phyloP scores from a whole-genome alignment of 1,140 invertebrate species.

The Brachionus manjavacas region DNA sequence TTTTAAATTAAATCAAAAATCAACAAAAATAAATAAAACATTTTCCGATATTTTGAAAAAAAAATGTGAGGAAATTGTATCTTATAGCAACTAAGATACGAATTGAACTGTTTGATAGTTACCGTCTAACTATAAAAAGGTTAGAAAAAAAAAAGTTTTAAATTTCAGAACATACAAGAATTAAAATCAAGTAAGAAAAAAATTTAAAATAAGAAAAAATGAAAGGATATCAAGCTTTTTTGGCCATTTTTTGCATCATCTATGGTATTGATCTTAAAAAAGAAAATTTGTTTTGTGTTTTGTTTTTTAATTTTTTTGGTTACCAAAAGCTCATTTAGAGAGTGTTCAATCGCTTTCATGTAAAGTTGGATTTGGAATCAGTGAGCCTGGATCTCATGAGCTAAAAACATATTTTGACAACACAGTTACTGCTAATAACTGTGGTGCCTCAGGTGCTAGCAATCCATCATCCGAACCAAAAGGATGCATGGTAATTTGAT shows the following conservation, averaged over 20 bases:
- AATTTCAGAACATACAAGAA: background rate
- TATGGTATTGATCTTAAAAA: background rate
- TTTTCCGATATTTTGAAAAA: too few relatives aligned
- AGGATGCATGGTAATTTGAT: background rate
- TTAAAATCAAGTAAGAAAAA: background rate
- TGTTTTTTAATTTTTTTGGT: background rate
- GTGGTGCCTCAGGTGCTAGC: background rate
- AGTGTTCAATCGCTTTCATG: background rate
- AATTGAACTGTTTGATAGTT: background rate
- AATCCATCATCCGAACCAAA: background rate
- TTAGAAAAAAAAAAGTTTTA: background rate
- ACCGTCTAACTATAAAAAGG: background rate
- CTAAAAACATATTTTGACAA: background rate
- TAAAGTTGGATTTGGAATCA: background rate
- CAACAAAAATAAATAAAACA: too few relatives aligned
- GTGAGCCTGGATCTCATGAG: background rate
- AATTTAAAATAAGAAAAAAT: background rate
- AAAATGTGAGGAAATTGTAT: background rate
- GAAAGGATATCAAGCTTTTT: background rate
- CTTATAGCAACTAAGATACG: background rate
- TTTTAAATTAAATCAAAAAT: too few relatives aligned
- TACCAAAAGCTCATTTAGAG: background rate
- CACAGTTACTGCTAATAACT: background rate
- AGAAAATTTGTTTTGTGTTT: background rate
- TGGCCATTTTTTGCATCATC: background rate